These are phyloP conservation scores for Abrostola tripartita DNA, from an alignment of 2,888 invertebrate genomes.

Conservation along the genomic window DNA sequence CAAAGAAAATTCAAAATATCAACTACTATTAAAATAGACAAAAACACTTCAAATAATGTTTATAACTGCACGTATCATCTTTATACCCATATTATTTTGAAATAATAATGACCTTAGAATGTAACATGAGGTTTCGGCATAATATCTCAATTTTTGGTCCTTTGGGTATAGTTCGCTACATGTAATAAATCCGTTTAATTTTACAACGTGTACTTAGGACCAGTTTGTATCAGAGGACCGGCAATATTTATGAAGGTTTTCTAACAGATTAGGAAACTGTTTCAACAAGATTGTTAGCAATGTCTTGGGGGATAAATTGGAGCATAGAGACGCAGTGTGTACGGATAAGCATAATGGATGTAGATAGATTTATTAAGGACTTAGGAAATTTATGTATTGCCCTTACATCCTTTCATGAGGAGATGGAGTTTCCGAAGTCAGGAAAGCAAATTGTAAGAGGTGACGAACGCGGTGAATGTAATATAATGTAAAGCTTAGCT, in stretches of 20 bases:
- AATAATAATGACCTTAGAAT: too few relatives aligned
- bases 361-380: constrained; percentile 9
- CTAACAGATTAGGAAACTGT: constrained; percentile 37
- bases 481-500: too few relatives aligned
- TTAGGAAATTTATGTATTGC: neutral
- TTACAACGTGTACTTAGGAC: constrained; percentile 27
- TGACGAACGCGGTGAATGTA: too few relatives aligned
- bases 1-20: too few relatives aligned
- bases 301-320: constrained; percentile 41
- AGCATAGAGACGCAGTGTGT: constrained; percentile 7
- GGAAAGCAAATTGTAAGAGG: too few relatives aligned
- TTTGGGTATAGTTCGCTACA: neutral
- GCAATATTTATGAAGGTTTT: constrained; percentile 47
- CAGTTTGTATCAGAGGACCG: constrained; percentile 30
- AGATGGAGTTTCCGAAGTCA: neutral
- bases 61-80: too few relatives aligned
- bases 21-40: too few relatives aligned
- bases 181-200: constrained; percentile 31
- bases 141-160: constrained; percentile 25
- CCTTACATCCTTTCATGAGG: neutral
- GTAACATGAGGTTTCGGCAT: neutral
- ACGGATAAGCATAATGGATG: neutral
- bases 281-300: constrained; percentile 38
- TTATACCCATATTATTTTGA: too few relatives aligned
- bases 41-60: too few relatives aligned